Evolutionary conservation across 2,113 vertebrate species (phyloP).

Genomic region (Raja brachyura): DNA sequence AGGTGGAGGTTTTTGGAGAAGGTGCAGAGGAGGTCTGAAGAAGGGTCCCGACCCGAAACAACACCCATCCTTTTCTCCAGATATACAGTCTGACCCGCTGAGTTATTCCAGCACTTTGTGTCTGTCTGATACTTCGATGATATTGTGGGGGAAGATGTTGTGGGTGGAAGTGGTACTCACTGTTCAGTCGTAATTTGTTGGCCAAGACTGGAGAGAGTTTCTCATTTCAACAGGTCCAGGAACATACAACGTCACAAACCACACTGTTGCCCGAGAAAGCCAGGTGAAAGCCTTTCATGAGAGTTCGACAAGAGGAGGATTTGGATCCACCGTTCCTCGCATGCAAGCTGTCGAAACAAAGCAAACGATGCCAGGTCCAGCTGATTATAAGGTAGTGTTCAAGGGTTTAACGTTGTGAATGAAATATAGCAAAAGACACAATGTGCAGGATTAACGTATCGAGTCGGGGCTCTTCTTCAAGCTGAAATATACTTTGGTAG

Average conservation of each 20-base stretch:
- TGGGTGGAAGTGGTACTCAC: no score
- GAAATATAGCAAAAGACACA: no score
- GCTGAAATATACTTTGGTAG: neutral
- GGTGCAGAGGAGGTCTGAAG: no score
- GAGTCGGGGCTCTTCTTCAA: no score
- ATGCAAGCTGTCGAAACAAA: slow-evolving; percentile 45
- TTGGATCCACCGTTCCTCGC: slow-evolving; percentile 52
- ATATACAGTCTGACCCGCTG: no score
- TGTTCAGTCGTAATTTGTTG: neutral
- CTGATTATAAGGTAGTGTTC: slow-evolving; percentile 52
- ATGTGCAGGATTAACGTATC: no score
- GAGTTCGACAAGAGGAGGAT: slow-evolving; percentile 50
- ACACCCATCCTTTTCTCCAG: no score
- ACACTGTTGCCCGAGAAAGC: slow-evolving; percentile 52
- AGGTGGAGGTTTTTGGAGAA: no score
- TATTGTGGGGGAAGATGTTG: no score
- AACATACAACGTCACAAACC: slow-evolving; percentile 53
- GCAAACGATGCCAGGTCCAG: slow-evolving; percentile 49
- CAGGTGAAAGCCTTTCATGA: slow-evolving; percentile 50
- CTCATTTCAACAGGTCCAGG: slow-evolving; percentile 51
- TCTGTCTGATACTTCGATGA: no score
- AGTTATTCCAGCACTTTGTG: no score
- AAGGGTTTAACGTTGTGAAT: neutral
- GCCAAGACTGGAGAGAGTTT: neutral
- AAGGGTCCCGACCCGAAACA: no score